phyloP scores from a whole-genome alignment of 2,797 vertebrate genomes.

The Pampus argenteus region DNA sequence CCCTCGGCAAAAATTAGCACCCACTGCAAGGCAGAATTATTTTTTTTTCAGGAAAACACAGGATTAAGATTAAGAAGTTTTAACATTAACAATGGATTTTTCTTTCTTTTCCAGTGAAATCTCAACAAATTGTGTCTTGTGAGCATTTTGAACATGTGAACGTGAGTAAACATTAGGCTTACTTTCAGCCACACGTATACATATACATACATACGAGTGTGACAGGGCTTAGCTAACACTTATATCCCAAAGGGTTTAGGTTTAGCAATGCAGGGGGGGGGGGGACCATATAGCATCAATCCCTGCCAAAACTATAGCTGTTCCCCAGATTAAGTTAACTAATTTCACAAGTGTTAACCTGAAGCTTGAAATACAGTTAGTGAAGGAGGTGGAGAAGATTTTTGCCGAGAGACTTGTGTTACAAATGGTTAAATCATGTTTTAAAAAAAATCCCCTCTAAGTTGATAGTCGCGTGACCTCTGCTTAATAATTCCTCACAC shows the following conservation, averaged over 20 bases:
- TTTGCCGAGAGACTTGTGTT: neutral
- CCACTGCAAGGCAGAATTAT: neutral
- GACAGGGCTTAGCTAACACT: neutral
- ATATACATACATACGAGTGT: neutral
- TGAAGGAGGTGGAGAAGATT: too few species aligned
- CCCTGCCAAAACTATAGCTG: neutral
- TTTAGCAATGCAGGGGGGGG: neutral
- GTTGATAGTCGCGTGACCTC: slow-evolving; percentile 27
- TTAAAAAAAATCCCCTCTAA: neutral
- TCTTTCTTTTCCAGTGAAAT: neutral
- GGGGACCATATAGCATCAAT: neutral
- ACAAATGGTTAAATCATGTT: neutral
- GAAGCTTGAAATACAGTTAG: neutral
- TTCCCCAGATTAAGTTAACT: neutral
- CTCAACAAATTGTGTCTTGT: neutral
- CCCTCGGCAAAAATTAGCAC: neutral
- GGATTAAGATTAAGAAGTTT: neutral
- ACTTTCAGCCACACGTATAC: neutral
- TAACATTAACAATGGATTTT: neutral
- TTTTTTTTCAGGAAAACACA: neutral
- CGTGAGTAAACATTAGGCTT: neutral
- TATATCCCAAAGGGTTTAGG: neutral
- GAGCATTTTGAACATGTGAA: neutral
- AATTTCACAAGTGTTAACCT: neutral
- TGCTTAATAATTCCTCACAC: slow-evolving; percentile 40